Base-by-base conservation (phyloP, 2,888 invertebrate species). In the Epinotia ramella region DNA sequence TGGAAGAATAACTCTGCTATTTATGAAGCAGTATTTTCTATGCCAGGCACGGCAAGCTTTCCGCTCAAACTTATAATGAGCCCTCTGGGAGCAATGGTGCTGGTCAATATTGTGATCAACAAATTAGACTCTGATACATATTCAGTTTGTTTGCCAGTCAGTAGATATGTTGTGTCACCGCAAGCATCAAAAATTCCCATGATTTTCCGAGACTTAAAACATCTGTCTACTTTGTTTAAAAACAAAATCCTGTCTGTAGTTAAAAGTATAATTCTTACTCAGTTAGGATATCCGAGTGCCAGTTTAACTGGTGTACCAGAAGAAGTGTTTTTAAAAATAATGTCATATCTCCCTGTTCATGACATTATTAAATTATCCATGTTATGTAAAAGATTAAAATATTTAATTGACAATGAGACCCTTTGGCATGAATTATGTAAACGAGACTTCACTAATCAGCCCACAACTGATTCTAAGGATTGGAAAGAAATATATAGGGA, bases 231-330 rank as follows among this genome's bases (percentile, higher is more conserved):
- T 57, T 91, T 89, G 73, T 90, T 96, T 76, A 96, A 96, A 81
- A 94, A 96, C 79, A 87, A 91, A 73, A 80, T 96, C 33, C 82
- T 95, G 56, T 89, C 94, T 49, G 95, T 96, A 44, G 91, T 95
- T 59, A 95, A 95, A 71, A 94, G 95, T 80, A 91, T 92, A 79
- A 92, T 96, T 80, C 85, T 96, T 20, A 90, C 85, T 73, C 81
- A 87, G 73, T 86, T 93, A 81, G 95, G 90, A 18, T 95, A 88
- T 83, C 86, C 90, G 6, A 92, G 91, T 87, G 93, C 93, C 46
- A 94, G 94, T 83, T 87, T 95, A 77, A 81, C 88, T 56, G 94
- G 94, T 4, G 78, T 95, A 20, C 94, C 94, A 16, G 91, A 91
- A 80, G 94, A 95, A 82, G 81, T 94, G 24, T 78, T 93, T 33